Evolutionary conservation across 2,888 invertebrate genomes (phyloP).

Genomic region (Doris montereyensis): DNA sequence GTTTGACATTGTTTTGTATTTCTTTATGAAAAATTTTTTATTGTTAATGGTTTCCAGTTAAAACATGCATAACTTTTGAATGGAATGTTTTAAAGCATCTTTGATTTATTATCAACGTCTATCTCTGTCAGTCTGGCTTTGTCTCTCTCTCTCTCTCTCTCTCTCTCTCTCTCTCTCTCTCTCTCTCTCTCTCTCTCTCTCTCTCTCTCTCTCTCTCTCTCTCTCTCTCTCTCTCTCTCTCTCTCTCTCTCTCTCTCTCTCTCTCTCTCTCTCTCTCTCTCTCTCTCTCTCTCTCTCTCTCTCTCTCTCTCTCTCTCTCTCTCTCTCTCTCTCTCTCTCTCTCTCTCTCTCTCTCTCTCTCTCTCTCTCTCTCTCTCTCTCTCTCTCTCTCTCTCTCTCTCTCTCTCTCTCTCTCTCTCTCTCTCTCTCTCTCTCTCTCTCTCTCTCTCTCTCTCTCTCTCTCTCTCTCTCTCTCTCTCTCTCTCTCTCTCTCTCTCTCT

Average conservation of each 20-base stretch:
- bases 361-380: neutral
- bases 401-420: neutral
- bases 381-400: neutral
- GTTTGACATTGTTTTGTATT: too few relatives aligned
- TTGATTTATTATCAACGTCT: neutral
- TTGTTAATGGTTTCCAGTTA: too few relatives aligned
- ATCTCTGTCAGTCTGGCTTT: neutral
- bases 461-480: neutral
- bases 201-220: slow-evolving; percentile 9
- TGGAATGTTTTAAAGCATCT: too few relatives aligned
- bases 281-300: neutral
- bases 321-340: neutral
- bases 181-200: neutral
- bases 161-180: neutral
- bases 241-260: neutral
- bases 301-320: neutral
- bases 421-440: neutral
- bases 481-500: neutral
- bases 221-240: slow-evolving; percentile 10
- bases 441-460: neutral
- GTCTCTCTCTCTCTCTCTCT: neutral
- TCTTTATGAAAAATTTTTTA: neutral
- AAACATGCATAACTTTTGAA: too few relatives aligned
- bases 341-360: slow-evolving; percentile 9
- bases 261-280: neutral